These are phyloP conservation scores for Unio delphinus DNA, from an alignment of 2,888 invertebrate species.

Conservation along the genomic window DNA sequence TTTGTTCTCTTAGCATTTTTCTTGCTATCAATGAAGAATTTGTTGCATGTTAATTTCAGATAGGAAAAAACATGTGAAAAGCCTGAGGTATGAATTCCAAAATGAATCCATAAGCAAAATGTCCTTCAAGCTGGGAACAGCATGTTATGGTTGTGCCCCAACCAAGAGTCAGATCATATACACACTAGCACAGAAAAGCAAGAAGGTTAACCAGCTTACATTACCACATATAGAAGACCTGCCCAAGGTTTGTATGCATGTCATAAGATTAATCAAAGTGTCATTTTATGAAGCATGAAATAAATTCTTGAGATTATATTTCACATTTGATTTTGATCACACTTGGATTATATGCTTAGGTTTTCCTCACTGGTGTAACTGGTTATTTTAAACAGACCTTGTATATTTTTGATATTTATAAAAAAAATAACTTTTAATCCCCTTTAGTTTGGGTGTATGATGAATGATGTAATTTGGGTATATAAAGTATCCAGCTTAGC, in stretches of 20 bases:
- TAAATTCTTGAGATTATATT: too few relatives aligned
- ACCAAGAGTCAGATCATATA: slow-evolving; percentile 52
- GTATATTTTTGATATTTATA: too few relatives aligned
- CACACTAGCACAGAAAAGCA: slow-evolving; percentile 55
- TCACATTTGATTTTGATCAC: too few relatives aligned
- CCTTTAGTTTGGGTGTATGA: too few relatives aligned
- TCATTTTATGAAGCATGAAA: too few relatives aligned
- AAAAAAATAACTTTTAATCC: too few relatives aligned
- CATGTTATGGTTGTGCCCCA: slow-evolving; percentile 57
- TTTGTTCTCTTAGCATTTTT: too few relatives aligned
- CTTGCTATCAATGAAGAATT: not conserved
- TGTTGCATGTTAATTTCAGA: slow-evolving; percentile 34
- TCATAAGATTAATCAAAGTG: slow-evolving; percentile 28
- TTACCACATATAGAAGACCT: slow-evolving; percentile 60
- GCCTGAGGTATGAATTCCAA: slow-evolving; percentile 63
- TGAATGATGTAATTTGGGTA: too few relatives aligned
- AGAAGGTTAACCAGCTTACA: slow-evolving; percentile 51
- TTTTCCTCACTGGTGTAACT: too few relatives aligned
- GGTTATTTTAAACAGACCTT: too few relatives aligned
- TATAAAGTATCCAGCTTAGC: too few relatives aligned
- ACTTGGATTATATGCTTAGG: too few relatives aligned
- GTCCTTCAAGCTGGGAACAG: slow-evolving; percentile 51
- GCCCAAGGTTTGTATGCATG: slow-evolving; percentile 31
- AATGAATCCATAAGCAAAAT: slow-evolving; percentile 59
- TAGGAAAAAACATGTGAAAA: slow-evolving; percentile 51